phyloP scores from a whole-genome alignment of 2,888 invertebrate genomes.

The Bedellia somnulentella region DNA sequence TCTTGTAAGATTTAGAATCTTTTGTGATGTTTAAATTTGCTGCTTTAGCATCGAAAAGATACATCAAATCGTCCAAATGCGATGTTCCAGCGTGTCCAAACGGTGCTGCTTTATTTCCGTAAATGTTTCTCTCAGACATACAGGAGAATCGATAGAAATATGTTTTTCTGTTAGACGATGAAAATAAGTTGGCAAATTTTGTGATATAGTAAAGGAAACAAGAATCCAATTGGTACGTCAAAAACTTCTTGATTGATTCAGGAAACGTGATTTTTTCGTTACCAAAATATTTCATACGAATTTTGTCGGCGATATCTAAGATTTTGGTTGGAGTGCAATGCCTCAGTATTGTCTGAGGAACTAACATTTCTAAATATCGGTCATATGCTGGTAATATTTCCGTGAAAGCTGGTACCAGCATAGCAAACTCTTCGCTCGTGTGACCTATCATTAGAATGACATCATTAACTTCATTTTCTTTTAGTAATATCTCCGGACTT shows the following conservation, averaged over 20 bases:
- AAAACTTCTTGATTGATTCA: slow-evolving; percentile 13
- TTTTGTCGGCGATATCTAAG: slow-evolving; percentile 13
- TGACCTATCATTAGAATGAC: slow-evolving; percentile 69
- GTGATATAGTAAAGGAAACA: slow-evolving; percentile 15
- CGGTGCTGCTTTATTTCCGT: slow-evolving; percentile 5
- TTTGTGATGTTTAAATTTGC: slow-evolving; percentile 9
- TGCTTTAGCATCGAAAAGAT: slow-evolving; percentile 11
- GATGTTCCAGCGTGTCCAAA: slow-evolving; percentile 9
- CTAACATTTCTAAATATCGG: slow-evolving; percentile 14
- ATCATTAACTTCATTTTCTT: slow-evolving; percentile 29
- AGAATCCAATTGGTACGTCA: slow-evolving; percentile 12
- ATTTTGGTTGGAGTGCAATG: slow-evolving; percentile 11
- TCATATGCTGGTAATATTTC: slow-evolving; percentile 11
- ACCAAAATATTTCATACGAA: slow-evolving; percentile 15
- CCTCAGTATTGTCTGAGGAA: slow-evolving; percentile 12
- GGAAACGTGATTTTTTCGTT: slow-evolving; percentile 8
- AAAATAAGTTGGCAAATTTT: slow-evolving; percentile 13
- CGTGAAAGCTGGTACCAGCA: slow-evolving; percentile 3
- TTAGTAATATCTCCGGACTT: slow-evolving; percentile 11
- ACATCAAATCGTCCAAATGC: slow-evolving; percentile 13
- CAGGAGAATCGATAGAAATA: slow-evolving; percentile 10
- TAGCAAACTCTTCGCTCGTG: slow-evolving; percentile 64
- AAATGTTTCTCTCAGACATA: slow-evolving; percentile 8
- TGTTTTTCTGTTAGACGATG: slow-evolving; percentile 7
- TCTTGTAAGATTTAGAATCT: slow-evolving; percentile 8